Conservation (phyloP, 92 coral and sea anemone species). For the Bergia sp. region DNA sequence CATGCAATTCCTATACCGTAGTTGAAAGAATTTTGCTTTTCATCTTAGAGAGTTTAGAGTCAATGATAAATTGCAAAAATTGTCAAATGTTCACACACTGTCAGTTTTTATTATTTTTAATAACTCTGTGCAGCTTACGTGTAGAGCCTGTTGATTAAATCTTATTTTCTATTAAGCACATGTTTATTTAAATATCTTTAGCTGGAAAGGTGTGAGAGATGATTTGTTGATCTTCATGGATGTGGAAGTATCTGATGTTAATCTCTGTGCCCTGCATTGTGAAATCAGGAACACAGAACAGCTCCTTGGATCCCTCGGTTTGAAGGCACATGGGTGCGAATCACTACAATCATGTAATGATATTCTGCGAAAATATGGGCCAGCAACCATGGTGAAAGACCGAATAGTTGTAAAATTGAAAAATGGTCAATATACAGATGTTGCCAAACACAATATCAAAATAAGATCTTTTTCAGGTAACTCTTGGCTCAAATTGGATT, state of each 20-base stretch:
- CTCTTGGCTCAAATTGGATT: background rate
- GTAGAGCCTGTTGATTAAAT: background rate
- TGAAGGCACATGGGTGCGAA: slow-evolving; percentile 53
- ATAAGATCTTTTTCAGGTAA: slow-evolving; percentile 45
- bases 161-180: background rate
- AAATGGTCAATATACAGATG: slow-evolving; percentile 54
- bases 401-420: slow-evolving; percentile 53
- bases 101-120: background rate
- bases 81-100: too few relatives aligned
- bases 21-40: too few relatives aligned
- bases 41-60: too few relatives aligned
- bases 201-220: slow-evolving; percentile 75
- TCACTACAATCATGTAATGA: slow-evolving; percentile 52
- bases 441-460: slow-evolving; percentile 57
- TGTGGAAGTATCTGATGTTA: slow-evolving; percentile 57
- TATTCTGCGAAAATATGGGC: slow-evolving; percentile 57
- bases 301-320: slow-evolving; percentile 55
- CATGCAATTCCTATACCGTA: too few relatives aligned
- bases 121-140: background rate
- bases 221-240: slow-evolving; percentile 57
- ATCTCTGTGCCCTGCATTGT: slow-evolving; percentile 72
- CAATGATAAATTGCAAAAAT: too few relatives aligned
- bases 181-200: background rate
- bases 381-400: slow-evolving; percentile 61
- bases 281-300: slow-evolving; percentile 70